Base-by-base conservation (phyloP, 2,888 invertebrate genomes). In the Heteropelma amictum region DNA sequence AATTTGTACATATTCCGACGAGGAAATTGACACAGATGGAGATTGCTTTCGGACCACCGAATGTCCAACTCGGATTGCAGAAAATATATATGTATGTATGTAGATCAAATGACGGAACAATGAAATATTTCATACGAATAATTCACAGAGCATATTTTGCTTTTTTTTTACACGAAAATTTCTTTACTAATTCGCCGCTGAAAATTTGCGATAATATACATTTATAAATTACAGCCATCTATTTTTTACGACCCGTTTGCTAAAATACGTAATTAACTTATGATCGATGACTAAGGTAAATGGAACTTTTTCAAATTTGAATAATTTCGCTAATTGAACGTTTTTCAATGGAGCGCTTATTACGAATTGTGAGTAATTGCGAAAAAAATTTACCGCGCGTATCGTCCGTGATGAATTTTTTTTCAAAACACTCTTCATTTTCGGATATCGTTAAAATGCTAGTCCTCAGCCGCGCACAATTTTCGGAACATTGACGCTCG, bases 181-280 rank as follows among this genome's bases (percentile, higher is more conserved):
- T 47, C n/a, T 23, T 12, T 47, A 47, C 47, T 19, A 47, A 47
- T 47, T 47, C 47, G 23, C 47, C 47, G 47, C 47, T 23, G 23
- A 10, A 47, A 19, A 47, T 47, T 47, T 49, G 14, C 30, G 17
- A 51, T 17, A 10, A 51, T 51, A 51, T 28, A 17, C 51, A 51
- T 23, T 51, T 30, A 51, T n/a, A 30, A 51, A 51, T 51, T 17
- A 51, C 51, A 26, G 30, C 51, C 28, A 14, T 14, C n/a, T n/a
- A 8, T 23, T 26, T 49, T 49, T 49, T 14, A 49, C 14, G 14
- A 28, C 23, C 23, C 7, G 26, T 26, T 14, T 26, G 8, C n/a
- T 49, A 28, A 26, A 49, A 28, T 49, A 49, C 7, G 47, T n/a
- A 23, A 47, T 47, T 23, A 21, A 47, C 5, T 23, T 23, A 47